phyloP scores from a whole-genome alignment of 1,140 invertebrate genomes.

The Drosophila ohnishii region DNA sequence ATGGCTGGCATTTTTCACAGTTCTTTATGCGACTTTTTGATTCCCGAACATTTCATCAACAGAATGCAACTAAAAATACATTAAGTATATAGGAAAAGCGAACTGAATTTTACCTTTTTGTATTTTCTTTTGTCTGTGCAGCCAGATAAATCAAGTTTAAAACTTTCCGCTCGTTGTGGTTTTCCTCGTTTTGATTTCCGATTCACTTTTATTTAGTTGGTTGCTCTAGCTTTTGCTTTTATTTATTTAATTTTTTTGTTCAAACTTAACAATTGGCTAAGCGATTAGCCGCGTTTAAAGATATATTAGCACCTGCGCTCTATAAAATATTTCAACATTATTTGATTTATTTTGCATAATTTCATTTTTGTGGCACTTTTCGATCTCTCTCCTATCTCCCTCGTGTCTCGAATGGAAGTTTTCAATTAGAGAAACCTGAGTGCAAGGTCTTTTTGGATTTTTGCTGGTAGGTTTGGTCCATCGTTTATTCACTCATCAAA shows the following conservation, averaged over 20 bases:
- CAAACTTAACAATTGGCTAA: slow-evolving; percentile 42
- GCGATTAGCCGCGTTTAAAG: slow-evolving; percentile 53
- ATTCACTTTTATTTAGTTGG: slow-evolving; percentile 17
- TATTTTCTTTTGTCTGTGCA: slow-evolving; percentile 13
- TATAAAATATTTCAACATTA: slow-evolving; percentile 45
- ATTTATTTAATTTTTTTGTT: slow-evolving; percentile 16
- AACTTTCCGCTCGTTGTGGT: slow-evolving; percentile 55
- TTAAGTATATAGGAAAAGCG: slow-evolving; percentile 21
- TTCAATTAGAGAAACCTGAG: slow-evolving; percentile 31
- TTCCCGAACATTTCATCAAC: slow-evolving; percentile 51
- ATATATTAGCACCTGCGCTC: slow-evolving; percentile 70
- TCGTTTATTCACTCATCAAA: slow-evolving; percentile 74
- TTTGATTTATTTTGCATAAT: slow-evolving; percentile 51
- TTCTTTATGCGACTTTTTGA: slow-evolving; percentile 67
- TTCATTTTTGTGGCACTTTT: slow-evolving; percentile 55
- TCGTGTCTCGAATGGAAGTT: slow-evolving; percentile 4
- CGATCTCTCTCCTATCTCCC: slow-evolving; percentile 14
- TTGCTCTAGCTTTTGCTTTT: not conserved
- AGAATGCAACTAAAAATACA: slow-evolving; percentile 74
- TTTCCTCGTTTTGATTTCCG: slow-evolving; percentile 11
- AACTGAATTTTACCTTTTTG: slow-evolving; percentile 53
- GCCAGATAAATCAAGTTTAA: slow-evolving; percentile 31
- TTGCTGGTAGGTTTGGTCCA: slow-evolving; percentile 8
- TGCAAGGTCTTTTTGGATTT: slow-evolving; percentile 18
- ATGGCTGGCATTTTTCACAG: slow-evolving; percentile 51